phyloP scores from a whole-genome alignment of 2,888 invertebrate species.

The Synanthedon vespiformis region DNA sequence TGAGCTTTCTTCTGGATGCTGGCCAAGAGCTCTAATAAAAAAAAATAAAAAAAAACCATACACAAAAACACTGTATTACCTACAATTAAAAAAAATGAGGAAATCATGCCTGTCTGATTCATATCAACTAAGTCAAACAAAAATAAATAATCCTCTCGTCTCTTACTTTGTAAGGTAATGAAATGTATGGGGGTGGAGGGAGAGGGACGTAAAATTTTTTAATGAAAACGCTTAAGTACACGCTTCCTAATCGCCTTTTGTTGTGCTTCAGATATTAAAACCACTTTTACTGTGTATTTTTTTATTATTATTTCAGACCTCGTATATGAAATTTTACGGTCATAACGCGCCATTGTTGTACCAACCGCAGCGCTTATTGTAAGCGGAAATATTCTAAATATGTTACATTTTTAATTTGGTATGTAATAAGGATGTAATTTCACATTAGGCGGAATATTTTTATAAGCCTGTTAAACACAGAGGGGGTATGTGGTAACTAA shows the following conservation, averaged over 20 bases:
- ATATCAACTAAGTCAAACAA: conserved; percentile 9
- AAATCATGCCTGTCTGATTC: no score
- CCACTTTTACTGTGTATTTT: background rate
- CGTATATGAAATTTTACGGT: background rate
- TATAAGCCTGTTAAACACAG: no score
- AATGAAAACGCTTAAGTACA: conserved; percentile 25
- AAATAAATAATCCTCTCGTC: conserved; percentile 26
- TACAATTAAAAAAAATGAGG: conserved; percentile 3
- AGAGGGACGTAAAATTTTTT: conserved; percentile 21
- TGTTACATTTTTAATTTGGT: no score
- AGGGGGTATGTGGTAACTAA: no score
- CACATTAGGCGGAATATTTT: no score
- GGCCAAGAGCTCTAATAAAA: no score
- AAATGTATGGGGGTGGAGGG: conserved; percentile 31
- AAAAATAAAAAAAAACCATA: no score
- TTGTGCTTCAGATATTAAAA: conserved; percentile 7
- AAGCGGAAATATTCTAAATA: background rate
- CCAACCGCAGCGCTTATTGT: background rate
- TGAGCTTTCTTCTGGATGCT: no score
- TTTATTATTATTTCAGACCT: background rate
- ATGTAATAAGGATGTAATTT: no score
- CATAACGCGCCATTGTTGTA: background rate
- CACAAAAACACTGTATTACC: no score
- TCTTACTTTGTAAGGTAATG: conserved; percentile 40
- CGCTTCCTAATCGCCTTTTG: conserved; percentile 24